Base-by-base conservation (phyloP, 2,888 invertebrate species). In the Drosophila mettleri region DNA sequence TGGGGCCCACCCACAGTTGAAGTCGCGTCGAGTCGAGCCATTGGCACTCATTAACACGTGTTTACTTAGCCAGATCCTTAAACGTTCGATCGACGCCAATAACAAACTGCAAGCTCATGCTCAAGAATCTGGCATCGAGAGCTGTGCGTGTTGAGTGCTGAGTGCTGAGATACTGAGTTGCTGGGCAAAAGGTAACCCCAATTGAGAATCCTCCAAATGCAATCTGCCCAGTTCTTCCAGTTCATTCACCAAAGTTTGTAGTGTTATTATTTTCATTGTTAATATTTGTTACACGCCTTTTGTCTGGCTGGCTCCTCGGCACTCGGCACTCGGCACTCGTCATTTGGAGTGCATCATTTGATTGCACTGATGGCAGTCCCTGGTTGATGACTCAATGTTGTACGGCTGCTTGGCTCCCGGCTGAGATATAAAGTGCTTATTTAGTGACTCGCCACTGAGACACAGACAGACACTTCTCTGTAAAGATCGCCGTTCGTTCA, bases 221-320 rank as follows among this genome's bases (percentile, higher is more conserved):
- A 51, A 59, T 66, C 22, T 27, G 20, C 33, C 34, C 43, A 62
- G 80, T 87, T 85, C 88, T 85, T 82, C 34, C 43, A 62, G 80
- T 87, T 85, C 88, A 88, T 82, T 88, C 81, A 88, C 54, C 81
- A 77, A 70, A 29, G 43, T 16, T 52, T 79, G 55, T 64, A 79
- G 78, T 87, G 80, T 85, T 83, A 86, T 88, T 86, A 86, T 88
- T 85, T 88, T 86, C 86, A 88, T 85, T 88, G 88, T 86, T 88
- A 86, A 86, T 86, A 86, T 88, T 86, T 83, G 86, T 88, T 86
- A 88, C 87, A 84, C 88, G 83, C 77, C 78, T 87, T 84, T 82
- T 72, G 83, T 85, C 74, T 64, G 74, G 59, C 48, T 53, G 41
- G n/a, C n/a, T n/a, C n/a, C 51, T 45, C 57, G 9, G 63, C 57